Conservation (phyloP, 2,797 vertebrate genomes). For the Muraenolepis orangiensis region DNA sequence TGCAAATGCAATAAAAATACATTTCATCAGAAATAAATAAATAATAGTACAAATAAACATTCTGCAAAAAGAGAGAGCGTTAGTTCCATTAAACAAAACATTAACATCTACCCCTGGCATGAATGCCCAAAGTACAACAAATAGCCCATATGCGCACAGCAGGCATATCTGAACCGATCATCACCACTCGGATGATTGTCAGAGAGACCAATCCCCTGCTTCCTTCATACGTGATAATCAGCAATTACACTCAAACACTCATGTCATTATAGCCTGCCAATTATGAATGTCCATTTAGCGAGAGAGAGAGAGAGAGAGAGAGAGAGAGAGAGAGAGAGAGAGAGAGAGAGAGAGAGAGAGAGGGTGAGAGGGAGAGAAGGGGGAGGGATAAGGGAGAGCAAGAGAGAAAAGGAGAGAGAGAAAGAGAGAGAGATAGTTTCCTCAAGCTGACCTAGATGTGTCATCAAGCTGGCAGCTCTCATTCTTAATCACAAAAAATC, state of each 20-base stretch:
- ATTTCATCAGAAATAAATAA: too few species aligned
- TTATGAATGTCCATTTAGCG: conserved; percentile 31
- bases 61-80: not conserved
- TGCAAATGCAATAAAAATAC: not conserved
- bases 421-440: conserved; percentile 17
- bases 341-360: too few species aligned
- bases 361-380: not conserved
- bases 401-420: not conserved
- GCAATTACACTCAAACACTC: conserved; percentile 14
- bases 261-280: conserved; percentile 32
- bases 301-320: not conserved
- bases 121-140: not conserved
- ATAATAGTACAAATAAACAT: not conserved
- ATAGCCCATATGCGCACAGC: too few species aligned
- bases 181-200: too few species aligned
- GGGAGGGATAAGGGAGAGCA: not conserved
- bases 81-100: not conserved
- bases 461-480: conserved; percentile 41
- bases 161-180: too few species aligned
- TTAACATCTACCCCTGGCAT: not conserved
- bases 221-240: conserved; percentile 12
- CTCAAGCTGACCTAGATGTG: conserved; percentile 50
- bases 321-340: too few species aligned
- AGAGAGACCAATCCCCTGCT: not conserved
- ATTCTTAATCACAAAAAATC: conserved; percentile 30